Evolutionary conservation across 2,888 invertebrate species (phyloP), one percentile per base, ranked within the genome.

Genomic region (Tenthredo notha): DNA sequence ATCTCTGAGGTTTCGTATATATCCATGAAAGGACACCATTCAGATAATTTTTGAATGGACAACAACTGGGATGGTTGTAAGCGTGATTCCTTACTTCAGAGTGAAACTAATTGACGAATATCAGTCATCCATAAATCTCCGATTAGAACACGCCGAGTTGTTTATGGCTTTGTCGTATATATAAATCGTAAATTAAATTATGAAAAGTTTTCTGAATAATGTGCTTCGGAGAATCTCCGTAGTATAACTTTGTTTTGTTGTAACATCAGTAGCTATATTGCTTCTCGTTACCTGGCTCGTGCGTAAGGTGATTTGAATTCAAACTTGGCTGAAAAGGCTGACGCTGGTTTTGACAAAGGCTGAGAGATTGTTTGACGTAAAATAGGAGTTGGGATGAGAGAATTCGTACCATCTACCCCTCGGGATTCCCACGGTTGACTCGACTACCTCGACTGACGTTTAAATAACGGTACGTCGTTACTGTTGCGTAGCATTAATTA

Each of bases 401-500:
- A 80, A 80, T 61, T 80, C 80, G 80, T 80, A 40, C 80, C 61
- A 33, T 80, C 58, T 40, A 80, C 40, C 80, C 80, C 80, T 61
- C 61, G 80, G 61, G 80, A 83, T 83, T 83, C 83, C 70, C 83
- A 83, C 83, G 83, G 83, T 70, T 83, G 83, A 83, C 83, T 83
- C 70, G 37, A 43, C 83, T 21, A n/a, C 83, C 83, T 83, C 65
- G 83, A 67, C 70, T 67, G 83, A 83, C 67, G 67, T 83, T 83
- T 65, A 83, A 70, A 70, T 83, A 83, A 70, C 83, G 83, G 83
- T 67, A 29, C 67, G 70, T 47, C 83, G 47, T 83, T 67, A 83
- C 83, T 83, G 83, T 83, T 83, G 70, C 83, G 67, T 67, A 29
- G 70, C 47, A 83, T 83, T 83, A 83, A 83, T 67, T 70, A 83